Base-by-base conservation (phyloP, 2,888 invertebrate genomes). In the Cistogaster globosa region DNA sequence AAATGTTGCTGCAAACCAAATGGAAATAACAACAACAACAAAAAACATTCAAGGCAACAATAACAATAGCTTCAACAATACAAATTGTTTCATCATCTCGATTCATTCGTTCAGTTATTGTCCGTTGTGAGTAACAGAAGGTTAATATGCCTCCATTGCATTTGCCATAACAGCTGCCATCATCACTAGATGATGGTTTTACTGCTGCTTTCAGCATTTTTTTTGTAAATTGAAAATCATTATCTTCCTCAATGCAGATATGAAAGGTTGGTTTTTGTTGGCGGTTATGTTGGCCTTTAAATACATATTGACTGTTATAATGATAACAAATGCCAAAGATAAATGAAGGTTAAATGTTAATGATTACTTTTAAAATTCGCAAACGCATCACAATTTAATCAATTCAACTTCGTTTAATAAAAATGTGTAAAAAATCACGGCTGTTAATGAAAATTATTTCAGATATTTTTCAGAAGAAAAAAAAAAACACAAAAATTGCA, bases 361-460 rank as follows among this genome's bases (percentile, higher is more conserved):
- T 76, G 60, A 84, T 76, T 71, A 81, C 65, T 65, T 75, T 53
- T 36, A 42, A 78, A 32, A 85, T 74, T 69, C 58, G 69, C 81
- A 69, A 82, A 63, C 74, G 62, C 81, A 82, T 78, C 78, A 62
- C 53, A 78, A 75, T 74, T 68, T 75, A 82, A 75, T 78, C 82
- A 76, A 57, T 63, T 67, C 53, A 53, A 60, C 45, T 51, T 63
- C 22, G 16, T 63, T 69, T 63, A 32, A 36, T 48, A 51, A 9
- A 45, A 45, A 53, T 45, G 55, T 63, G 11, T 63, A 45, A 62
- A 78, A 67, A 32, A 60, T 62, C 16, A n/a, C 20, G 42, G 45
- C 0, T 26, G 36, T 22, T 60, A 68, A 77, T 60, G 57, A 65
- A 55, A 14, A 18, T 8, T 18, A n/a, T 48, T 48, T 42, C 1